Percentiles rank a stretch among this genome's conserved stretches.
Evolutionary conservation across 2,113 vertebrate species (phyloP).

Genomic region (Columba livia): DNA sequence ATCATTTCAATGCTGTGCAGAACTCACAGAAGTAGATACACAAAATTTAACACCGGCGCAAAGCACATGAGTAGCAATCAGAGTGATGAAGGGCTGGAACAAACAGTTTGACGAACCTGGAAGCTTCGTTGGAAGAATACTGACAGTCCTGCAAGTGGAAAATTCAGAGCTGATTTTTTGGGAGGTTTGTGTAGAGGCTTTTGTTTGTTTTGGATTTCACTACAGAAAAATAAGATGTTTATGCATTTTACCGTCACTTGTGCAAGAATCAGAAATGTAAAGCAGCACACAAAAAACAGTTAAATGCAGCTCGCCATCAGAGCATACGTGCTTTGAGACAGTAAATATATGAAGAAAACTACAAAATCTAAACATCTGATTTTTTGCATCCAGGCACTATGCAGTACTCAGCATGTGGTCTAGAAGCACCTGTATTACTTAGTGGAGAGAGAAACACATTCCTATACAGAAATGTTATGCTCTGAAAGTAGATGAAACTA

Average conservation of each 20-base stretch:
- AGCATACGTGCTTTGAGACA: neutral
- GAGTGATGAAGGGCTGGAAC: neutral
- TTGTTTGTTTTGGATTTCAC: neutral
- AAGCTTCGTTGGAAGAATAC: neutral
- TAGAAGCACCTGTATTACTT: neutral
- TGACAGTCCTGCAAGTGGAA: neutral
- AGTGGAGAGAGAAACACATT: neutral
- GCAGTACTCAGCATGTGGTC: neutral
- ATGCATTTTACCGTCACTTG: neutral
- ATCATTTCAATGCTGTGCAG: conserved; percentile 30
- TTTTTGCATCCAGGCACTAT: neutral
- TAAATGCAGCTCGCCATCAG: neutral
- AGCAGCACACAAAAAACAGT: neutral
- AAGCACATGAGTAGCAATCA: neutral
- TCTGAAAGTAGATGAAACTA: neutral
- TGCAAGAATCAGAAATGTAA: neutral
- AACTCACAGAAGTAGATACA: conserved; percentile 1
- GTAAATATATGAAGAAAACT: neutral
- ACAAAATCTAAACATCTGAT: neutral
- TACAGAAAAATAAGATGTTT: neutral
- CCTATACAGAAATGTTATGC: neutral
- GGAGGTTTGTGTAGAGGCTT: neutral
- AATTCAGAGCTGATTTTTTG: neutral
- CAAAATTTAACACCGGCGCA: conserved; percentile 19
- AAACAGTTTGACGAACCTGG: conserved; percentile 22